A percentile compares a stretch with the other conserved stretches of the same genome.
Conservation (phyloP, 2,113 vertebrate species). For the Corapipo altera region DNA sequence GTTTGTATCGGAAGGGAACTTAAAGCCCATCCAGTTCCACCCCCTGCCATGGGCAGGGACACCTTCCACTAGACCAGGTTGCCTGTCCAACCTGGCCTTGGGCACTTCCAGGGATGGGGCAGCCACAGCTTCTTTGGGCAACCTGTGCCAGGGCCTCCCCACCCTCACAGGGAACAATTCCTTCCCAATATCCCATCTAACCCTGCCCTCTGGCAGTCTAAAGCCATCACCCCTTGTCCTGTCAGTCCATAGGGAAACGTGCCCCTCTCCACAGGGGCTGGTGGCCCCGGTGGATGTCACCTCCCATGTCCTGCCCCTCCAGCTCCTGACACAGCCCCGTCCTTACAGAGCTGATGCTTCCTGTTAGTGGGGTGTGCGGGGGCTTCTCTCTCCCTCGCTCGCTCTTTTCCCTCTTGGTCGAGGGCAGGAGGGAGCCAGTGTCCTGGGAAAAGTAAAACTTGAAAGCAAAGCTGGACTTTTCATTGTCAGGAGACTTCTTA, state of each 20-base stretch:
- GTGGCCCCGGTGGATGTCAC: not conserved
- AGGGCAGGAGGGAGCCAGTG: slow-evolving; percentile 20
- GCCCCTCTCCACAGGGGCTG: not conserved
- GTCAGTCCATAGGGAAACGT: fast-evolving
- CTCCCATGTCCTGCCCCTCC: not conserved
- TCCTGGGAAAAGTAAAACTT: slow-evolving; percentile 70
- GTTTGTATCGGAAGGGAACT: not conserved
- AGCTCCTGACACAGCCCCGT: not conserved
- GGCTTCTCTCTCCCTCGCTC: not conserved
- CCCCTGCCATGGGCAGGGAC: not conserved
- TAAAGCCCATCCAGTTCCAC: not conserved
- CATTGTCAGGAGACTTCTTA: slow-evolving; percentile 33
- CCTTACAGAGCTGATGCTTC: not conserved
- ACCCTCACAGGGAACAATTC: not conserved
- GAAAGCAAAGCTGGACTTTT: slow-evolving; percentile 4
- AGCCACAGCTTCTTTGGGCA: not conserved
- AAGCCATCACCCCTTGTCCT: not conserved
- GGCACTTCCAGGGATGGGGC: not conserved
- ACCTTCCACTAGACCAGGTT: fast-evolving
- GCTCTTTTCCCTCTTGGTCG: not conserved
- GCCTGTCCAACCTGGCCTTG: not conserved
- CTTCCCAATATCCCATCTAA: fast-evolving
- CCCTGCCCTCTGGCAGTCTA: not conserved
- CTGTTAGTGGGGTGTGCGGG: not conserved
- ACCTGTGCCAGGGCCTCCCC: not conserved